Base-by-base conservation (phyloP, 2,113 vertebrate genomes). In the Aphelocoma coerulescens region DNA sequence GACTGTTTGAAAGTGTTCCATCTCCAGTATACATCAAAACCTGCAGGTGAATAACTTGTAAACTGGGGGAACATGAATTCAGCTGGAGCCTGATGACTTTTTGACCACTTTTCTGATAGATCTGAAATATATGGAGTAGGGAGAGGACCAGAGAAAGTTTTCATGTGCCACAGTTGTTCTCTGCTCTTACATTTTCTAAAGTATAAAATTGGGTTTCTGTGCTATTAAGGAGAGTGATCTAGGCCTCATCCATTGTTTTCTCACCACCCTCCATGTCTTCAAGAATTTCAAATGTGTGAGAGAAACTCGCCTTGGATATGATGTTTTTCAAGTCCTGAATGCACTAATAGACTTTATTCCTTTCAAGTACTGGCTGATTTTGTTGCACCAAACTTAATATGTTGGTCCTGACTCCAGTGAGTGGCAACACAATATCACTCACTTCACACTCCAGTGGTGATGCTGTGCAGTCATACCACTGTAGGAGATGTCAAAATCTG, bases 391-490 rank as follows among this genome's bases (percentile, higher is more conserved):
- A 68, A 43, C 27, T 28, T 37, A 37, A 12, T 57, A 21, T 27
- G 18, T 43, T 69, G 51, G 57, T 41, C 19, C 41, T 35, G 26
- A 32, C n/a, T 73, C 32, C 23, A 51, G 37, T 9, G 28, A 6
- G 5, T 46, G 20, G 8, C 48, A 63, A 63, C 39, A 8, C 24
- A 71, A 3, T 15, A 19, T 44, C 52, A 37, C 11, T 84, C 65
- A 62, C 44, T 46, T 66, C 16, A 11, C 7, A 1, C 35, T n/a
- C n/a, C 48, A 65, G 66, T 28, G 32, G 35, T 52, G 39, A 65
- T 4, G 0, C 30, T 51, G 39, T 32, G 33, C n/a, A 44, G n/a
- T 43, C 46, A n/a, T 30, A 32, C 6, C 2, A 16, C 0, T 0
- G 10, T 32, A n/a, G 39, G 26, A 73, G 35, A 82, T 20, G 46